Base-by-base conservation (phyloP, 1,140 invertebrate species). In the Atta cephalotes region DNA sequence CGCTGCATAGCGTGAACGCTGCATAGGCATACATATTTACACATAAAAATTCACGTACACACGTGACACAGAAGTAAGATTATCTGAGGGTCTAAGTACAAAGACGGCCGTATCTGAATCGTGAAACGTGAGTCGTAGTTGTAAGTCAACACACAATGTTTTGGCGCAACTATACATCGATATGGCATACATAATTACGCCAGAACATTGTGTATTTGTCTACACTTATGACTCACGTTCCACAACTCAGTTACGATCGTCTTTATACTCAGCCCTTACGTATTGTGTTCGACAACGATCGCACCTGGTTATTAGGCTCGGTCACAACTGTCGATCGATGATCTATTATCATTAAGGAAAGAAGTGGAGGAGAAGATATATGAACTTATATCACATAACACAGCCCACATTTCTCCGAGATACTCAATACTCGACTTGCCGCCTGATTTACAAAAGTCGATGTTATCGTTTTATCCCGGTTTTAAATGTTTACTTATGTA, bases 401-500 rank as follows among this genome's bases (percentile, higher is more conserved):
- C 63, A 88, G 70, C 58, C 53, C 28, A 31, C 60, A 85, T 86
- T 89, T 35, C n/a, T 71, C 49, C 49, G 63, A 81, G 77, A 68
- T 60, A 81, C 18, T 85, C 21, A 21, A 81, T 81, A 79, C 62
- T 89, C 85, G 77, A 90, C 82, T 85, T 85, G 88, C 86, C 85
- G 88, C 88, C 93, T 92, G 88, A 92, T 94, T 94, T 94, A 88
- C 90, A 93, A 93, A 92, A 91, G 53, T 93, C 87, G 85, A 92
- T 92, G 92, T 93, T 93, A 93, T 92, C 89, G 93, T 94, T 94
- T 93, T 92, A 93, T 88, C 88, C 92, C 89, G 21, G 90, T 94
- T 94, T 94, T 94, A 92, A 94, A 93, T 94, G 93, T 94, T 94
- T 94, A 94, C 90, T 45, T 45, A 45, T 94, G 93, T 94, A 94